Evolutionary conservation across 2,113 vertebrate species (phyloP).

Genomic region (Vimba vimba): DNA sequence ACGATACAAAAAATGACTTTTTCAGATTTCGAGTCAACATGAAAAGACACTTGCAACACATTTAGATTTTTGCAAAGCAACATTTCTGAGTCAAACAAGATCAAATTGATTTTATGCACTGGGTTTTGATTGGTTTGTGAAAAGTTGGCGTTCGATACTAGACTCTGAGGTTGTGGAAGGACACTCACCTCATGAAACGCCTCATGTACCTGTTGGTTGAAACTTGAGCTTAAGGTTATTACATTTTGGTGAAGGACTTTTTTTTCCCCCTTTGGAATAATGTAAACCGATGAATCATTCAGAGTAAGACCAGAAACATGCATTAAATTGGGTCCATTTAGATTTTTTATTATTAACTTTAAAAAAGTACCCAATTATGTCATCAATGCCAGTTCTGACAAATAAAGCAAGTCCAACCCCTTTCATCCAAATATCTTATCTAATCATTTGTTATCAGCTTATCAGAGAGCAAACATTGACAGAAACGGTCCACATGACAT

Average conservation of each 20-base stretch:
- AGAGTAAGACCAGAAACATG: background rate
- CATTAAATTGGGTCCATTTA: background rate
- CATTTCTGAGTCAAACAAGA: background rate
- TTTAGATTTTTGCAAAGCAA: background rate
- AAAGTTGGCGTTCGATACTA: background rate
- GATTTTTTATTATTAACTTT: too few species aligned
- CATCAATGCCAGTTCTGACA: background rate
- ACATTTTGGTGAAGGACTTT: background rate
- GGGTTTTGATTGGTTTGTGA: background rate
- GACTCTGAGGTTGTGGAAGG: background rate
- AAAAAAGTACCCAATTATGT: background rate
- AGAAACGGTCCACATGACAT: too few species aligned
- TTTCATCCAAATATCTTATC: background rate
- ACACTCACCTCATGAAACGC: too few species aligned
- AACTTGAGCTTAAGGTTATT: background rate
- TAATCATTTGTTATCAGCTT: background rate
- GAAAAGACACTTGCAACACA: background rate
- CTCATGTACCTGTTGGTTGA: background rate
- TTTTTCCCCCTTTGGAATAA: background rate
- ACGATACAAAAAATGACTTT: background rate
- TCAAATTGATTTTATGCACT: background rate
- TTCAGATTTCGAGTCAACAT: background rate
- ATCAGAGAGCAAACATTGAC: slow-evolving; percentile 12
- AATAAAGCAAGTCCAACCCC: background rate
- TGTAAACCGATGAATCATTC: background rate